These are phyloP conservation scores for Pseudochaenichthys georgianus DNA, from an alignment of 2,797 vertebrate species.

Conservation along the genomic window DNA sequence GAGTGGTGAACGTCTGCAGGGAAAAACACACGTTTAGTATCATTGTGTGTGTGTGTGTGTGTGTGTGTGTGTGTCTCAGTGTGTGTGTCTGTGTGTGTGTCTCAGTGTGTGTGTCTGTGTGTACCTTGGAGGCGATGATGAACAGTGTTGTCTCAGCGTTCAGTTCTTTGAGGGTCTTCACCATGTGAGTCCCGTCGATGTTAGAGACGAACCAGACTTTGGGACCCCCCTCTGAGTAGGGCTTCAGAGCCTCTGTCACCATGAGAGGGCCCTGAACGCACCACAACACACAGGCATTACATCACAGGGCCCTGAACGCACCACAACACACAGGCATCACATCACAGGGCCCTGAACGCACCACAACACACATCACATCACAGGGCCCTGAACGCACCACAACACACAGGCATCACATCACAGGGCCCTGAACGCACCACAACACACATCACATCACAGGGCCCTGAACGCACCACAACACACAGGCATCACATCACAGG, in stretches of 20 bases:
- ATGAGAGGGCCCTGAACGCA: constrained; percentile 90
- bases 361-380: too few relatives aligned
- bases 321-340: too few relatives aligned
- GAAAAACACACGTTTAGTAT: background rate
- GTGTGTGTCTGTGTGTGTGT: too few relatives aligned
- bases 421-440: too few relatives aligned
- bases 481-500: too few relatives aligned
- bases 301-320: too few relatives aligned
- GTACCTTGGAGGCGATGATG: constrained; percentile 96
- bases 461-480: too few relatives aligned
- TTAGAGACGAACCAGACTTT: constrained; percentile 98
- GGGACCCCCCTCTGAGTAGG: constrained; percentile 91
- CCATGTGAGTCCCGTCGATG: constrained; percentile 96
- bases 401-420: too few relatives aligned
- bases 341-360: too few relatives aligned
- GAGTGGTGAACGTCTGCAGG: constrained; percentile 95
- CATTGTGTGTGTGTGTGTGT: background rate
- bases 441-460: too few relatives aligned
- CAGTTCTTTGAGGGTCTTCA: constrained; percentile 92
- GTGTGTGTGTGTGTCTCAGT: background rate
- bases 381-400: too few relatives aligned
- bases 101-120: background rate
- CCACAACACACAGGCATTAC: too few relatives aligned
- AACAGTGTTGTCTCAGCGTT: constrained; percentile 92
- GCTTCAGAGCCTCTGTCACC: constrained; percentile 97